Conservation (phyloP, 2,797 vertebrate genomes). For the Hirundo rustica region DNA sequence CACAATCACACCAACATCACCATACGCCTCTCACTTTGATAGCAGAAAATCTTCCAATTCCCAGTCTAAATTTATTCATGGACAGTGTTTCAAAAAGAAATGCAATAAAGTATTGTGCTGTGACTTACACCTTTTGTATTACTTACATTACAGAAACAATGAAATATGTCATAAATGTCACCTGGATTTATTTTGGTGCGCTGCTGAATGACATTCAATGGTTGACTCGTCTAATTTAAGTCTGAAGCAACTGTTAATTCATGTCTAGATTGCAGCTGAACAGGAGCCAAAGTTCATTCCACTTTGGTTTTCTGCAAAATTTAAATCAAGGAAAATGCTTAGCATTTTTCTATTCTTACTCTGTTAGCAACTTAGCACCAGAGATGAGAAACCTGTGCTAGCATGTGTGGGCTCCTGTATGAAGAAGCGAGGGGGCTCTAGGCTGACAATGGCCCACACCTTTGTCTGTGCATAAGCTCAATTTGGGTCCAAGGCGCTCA, state of each 20-base stretch:
- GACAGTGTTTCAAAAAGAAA: slow-evolving; percentile 33
- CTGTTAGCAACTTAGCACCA: background rate
- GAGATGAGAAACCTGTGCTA: background rate
- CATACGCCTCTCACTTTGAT: background rate
- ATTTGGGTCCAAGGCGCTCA: background rate
- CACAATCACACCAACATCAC: background rate
- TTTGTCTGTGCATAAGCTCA: background rate
- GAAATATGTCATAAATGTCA: slow-evolving; percentile 56
- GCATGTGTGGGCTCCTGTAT: background rate
- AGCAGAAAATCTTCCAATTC: slow-evolving; percentile 12
- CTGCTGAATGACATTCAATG: slow-evolving; percentile 45
- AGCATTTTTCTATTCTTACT: slow-evolving; percentile 28
- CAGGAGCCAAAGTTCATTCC: slow-evolving; percentile 59
- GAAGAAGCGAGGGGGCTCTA: background rate
- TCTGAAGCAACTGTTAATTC: slow-evolving; percentile 41
- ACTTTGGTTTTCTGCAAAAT: slow-evolving; percentile 33
- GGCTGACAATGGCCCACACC: background rate
- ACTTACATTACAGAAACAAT: slow-evolving; percentile 60
- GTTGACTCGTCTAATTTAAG: slow-evolving; percentile 56
- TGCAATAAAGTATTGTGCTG: slow-evolving; percentile 30
- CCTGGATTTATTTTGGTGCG: slow-evolving; percentile 46
- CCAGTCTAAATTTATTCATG: slow-evolving; percentile 48
- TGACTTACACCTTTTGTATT: slow-evolving; percentile 50
- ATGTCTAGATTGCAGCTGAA: slow-evolving; percentile 58
- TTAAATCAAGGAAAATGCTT: slow-evolving; percentile 23